Percentiles rank a stretch among this genome's conserved stretches.
These are phyloP conservation scores for Craseonycteris thonglongyai DNA, from an alignment of 2,113 vertebrate species.

Conservation along the genomic window DNA sequence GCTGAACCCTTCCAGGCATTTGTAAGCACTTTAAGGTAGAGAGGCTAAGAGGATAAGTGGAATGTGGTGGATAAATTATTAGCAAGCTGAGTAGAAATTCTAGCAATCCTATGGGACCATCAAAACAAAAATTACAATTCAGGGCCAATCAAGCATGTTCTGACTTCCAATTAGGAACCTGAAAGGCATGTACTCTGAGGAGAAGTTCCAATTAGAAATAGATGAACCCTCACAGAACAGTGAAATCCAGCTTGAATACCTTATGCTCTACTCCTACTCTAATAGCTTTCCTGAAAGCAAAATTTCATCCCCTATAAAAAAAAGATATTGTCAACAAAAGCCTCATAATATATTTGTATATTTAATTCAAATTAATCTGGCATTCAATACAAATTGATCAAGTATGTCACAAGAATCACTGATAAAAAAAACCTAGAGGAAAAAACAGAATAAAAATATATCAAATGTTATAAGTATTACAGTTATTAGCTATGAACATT, in stretches of 20 bases:
- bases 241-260: not conserved
- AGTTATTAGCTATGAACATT: not conserved
- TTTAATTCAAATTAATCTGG: not conserved
- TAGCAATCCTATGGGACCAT: not conserved
- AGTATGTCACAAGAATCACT: not conserved
- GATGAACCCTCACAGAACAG: not conserved
- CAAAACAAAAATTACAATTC: not conserved
- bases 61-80: not conserved
- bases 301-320: not conserved
- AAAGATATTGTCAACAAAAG: not conserved
- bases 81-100: not conserved
- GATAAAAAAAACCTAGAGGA: not conserved
- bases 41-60: not conserved
- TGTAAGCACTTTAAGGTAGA: not conserved
- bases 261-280: not conserved
- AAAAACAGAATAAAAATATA: not conserved
- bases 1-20: not conserved
- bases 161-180: not conserved
- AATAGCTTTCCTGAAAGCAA: not conserved
- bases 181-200: not conserved
- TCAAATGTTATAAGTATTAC: not conserved
- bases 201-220: not conserved
- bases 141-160: not conserved
- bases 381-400: not conserved
- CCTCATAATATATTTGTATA: not conserved